These are phyloP conservation scores for Hydropotes inermis DNA, from an alignment of 2,113 vertebrate genomes.

Conservation along the genomic window DNA sequence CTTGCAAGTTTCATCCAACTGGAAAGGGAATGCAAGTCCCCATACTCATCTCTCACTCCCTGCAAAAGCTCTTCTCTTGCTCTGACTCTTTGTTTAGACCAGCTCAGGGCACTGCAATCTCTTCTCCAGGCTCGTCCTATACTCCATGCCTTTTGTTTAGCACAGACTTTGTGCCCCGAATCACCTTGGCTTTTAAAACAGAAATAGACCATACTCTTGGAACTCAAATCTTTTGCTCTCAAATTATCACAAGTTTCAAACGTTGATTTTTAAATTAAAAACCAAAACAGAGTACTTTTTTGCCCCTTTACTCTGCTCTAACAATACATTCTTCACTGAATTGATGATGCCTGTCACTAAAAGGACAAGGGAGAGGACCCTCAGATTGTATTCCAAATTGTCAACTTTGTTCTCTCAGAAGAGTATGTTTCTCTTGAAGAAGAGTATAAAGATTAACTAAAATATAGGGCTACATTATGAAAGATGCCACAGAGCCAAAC, in stretches of 20 bases:
- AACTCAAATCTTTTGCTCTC: not conserved
- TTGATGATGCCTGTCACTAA: not conserved
- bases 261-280: not conserved
- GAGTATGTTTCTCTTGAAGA: not conserved
- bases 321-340: not conserved
- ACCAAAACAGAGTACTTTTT: not conserved
- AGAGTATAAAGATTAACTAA: not conserved
- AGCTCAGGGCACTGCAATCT: not conserved
- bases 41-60: not conserved
- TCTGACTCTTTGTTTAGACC: not conserved
- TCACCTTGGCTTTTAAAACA: not conserved
- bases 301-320: not conserved
- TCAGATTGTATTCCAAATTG: not conserved
- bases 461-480: not conserved
- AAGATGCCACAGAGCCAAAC: not conserved
- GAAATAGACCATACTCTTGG: not conserved
- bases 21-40: not conserved
- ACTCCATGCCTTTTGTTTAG: not conserved
- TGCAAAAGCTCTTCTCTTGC: not conserved
- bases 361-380: not conserved
- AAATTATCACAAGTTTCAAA: not conserved
- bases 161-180: not conserved
- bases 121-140: not conserved
- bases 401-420: not conserved
- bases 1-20: not conserved